Percentiles rank a stretch among this genome's conserved stretches.
These are phyloP conservation scores for Platyrinchus mystaceus DNA, from an alignment of 2,797 vertebrate genomes.

Conservation along the genomic window DNA sequence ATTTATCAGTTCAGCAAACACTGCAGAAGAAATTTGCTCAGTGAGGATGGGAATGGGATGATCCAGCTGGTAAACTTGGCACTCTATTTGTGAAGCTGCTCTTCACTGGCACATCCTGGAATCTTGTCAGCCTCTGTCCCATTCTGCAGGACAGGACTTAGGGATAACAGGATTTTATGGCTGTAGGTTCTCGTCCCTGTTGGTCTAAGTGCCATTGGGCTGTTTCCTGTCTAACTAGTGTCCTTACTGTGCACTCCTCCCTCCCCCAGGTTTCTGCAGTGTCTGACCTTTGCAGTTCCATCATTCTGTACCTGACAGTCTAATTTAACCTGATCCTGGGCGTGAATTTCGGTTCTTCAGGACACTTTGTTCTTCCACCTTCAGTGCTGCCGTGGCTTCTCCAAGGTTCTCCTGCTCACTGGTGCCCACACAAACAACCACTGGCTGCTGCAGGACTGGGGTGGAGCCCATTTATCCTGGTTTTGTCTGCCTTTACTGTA, in stretches of 20 bases:
- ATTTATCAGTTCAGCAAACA: neutral
- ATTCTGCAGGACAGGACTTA: neutral
- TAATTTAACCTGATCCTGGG: neutral
- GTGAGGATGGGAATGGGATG: neutral
- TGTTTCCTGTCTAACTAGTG: neutral
- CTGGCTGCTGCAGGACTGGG: neutral
- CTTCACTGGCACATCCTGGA: neutral
- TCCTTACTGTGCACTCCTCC: neutral
- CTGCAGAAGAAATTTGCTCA: neutral
- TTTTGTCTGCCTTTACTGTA: neutral
- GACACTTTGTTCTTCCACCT: neutral
- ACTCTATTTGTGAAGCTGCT: neutral
- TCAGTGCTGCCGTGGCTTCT: neutral
- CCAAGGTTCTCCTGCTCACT: neutral
- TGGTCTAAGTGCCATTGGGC: neutral
- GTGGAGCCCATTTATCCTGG: neutral
- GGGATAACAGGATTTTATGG: neutral
- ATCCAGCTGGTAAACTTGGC: neutral
- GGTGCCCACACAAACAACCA: neutral
- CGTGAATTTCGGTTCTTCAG: neutral
- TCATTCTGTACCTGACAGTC: neutral
- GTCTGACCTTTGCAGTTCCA: neutral
- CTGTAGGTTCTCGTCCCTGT: neutral
- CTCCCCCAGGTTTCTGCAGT: neutral
- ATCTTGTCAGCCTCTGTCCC: neutral